phyloP scores from a whole-genome alignment of 2,888 invertebrate species.

The Drosophila leonis region DNA sequence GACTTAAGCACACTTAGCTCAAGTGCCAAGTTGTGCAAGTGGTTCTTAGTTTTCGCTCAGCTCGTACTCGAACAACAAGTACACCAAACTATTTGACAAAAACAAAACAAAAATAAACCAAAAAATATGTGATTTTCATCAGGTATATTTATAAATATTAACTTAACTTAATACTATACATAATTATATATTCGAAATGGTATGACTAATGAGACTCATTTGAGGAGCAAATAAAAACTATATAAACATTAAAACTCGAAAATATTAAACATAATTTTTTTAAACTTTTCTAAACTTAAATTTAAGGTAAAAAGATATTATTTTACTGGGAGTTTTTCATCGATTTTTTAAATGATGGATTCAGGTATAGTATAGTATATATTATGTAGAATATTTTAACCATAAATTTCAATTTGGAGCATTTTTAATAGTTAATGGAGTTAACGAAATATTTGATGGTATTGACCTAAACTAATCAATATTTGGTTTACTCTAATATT shows the following conservation, averaged over 20 bases:
- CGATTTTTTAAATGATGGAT: no score
- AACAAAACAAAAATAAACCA: not conserved
- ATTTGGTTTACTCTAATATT: no score
- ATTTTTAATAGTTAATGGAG: no score
- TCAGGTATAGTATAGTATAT: no score
- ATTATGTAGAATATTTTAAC: no score
- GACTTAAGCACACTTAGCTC: conserved; percentile 45
- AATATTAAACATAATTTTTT: not conserved
- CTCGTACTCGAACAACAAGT: conserved; percentile 18
- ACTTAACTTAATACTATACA: not conserved
- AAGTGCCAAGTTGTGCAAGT: conserved; percentile 45
- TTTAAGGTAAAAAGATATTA: not conserved
- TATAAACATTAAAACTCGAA: not conserved
- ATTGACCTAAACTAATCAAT: no score
- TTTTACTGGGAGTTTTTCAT: no score
- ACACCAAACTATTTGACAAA: conserved; percentile 10
- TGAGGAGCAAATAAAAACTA: not conserved
- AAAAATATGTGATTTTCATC: not conserved
- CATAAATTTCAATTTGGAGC: no score
- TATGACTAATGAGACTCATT: no score
- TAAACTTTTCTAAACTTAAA: not conserved
- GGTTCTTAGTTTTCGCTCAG: conserved; percentile 10
- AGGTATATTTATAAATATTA: not conserved
- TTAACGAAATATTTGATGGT: no score
- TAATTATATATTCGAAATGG: not conserved